Conservation (phyloP, 2,797 vertebrate genomes). For the Sebastes variabilis region DNA sequence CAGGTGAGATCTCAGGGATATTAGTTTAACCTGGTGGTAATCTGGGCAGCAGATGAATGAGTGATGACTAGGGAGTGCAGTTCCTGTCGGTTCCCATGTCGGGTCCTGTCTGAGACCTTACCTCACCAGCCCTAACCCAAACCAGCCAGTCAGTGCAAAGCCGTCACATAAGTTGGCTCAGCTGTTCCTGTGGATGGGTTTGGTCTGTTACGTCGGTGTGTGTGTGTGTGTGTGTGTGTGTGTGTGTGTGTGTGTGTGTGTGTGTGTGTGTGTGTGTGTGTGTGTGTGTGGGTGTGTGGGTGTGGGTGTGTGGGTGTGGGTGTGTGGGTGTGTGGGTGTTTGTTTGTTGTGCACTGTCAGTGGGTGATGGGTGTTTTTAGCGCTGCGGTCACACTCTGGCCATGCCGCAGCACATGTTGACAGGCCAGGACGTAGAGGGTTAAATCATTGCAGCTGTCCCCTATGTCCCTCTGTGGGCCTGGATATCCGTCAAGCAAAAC, state of each 20-base stretch:
- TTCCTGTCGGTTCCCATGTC: neutral
- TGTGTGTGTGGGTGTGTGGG: neutral
- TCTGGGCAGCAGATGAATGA: neutral
- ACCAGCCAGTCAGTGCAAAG: constrained; percentile 72
- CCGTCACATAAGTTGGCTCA: constrained; percentile 17
- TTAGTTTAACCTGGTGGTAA: neutral
- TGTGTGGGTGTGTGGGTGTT: neutral
- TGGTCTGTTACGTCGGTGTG: neutral
- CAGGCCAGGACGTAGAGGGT: constrained; percentile 77
- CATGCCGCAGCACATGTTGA: constrained; percentile 66
- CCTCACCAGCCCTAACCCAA: constrained; percentile 18
- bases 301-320: neutral
- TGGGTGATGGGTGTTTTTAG: neutral
- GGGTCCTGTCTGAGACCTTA: neutral
- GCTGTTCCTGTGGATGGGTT: constrained; percentile 72
- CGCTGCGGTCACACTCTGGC: constrained; percentile 71
- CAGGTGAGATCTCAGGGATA: neutral
- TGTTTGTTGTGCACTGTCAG: constrained; percentile 25
- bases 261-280: neutral
- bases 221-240: neutral
- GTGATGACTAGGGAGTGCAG: neutral
- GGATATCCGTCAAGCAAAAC: constrained; percentile 29
- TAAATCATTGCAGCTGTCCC: constrained; percentile 85
- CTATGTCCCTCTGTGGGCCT: constrained; percentile 36
- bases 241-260: neutral